Percentiles rank a stretch among this genome's conserved stretches.
Conservation (phyloP, 2,797 vertebrate genomes). For the Tadarida brasiliensis region DNA sequence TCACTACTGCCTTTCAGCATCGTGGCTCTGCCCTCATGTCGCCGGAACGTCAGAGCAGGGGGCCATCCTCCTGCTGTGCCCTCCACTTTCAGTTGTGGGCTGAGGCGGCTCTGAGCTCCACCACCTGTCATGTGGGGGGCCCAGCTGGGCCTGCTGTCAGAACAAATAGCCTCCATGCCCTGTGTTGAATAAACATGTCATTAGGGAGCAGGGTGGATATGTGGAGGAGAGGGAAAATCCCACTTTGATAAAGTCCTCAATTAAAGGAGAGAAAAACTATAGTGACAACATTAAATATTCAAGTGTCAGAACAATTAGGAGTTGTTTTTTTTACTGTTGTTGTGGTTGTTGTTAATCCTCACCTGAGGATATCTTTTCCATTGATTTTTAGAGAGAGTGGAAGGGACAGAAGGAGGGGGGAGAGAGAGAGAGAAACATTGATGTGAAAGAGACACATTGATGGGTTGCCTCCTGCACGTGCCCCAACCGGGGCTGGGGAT, state of each 20-base stretch:
- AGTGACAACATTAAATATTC: constrained; percentile 62
- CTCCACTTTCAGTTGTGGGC: not conserved
- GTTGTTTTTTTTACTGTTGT: too few relatives aligned
- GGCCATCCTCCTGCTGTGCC: not conserved
- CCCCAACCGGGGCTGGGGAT: too few relatives aligned
- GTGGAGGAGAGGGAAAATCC: not conserved
- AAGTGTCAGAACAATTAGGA: constrained; percentile 14
- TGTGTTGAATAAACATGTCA: not conserved
- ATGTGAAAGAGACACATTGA: too few relatives aligned
- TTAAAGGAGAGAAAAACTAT: constrained; percentile 62
- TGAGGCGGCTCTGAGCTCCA: not conserved
- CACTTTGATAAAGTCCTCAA: constrained; percentile 62
- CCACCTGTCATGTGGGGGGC: accelerated
- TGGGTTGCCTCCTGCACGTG: too few relatives aligned
- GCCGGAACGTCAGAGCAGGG: accelerated
- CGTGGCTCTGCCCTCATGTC: not conserved
- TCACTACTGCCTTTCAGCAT: not conserved
- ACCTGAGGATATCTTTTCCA: too few relatives aligned
- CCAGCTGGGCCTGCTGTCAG: not conserved
- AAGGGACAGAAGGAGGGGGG: too few relatives aligned
- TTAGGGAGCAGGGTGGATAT: not conserved
- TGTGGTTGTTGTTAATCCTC: too few relatives aligned
- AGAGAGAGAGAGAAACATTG: too few relatives aligned
- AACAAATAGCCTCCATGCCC: not conserved
- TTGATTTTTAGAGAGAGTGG: too few relatives aligned